A percentile compares a stretch with the other conserved stretches of the same genome.
Evolutionary conservation across 1,140 invertebrate genomes (phyloP).

Genomic region (Drosophila tristis): DNA sequence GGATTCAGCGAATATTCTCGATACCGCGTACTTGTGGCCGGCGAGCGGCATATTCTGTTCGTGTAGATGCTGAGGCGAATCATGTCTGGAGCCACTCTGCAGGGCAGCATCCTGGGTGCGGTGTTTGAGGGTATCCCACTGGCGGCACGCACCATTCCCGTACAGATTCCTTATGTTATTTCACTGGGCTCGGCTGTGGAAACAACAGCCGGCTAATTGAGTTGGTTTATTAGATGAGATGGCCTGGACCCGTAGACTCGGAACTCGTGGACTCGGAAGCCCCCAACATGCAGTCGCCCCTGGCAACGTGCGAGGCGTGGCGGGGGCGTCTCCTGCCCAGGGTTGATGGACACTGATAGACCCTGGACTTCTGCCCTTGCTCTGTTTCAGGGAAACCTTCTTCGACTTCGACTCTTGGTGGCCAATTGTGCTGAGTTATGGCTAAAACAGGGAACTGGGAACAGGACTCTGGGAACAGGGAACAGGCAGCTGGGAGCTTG

Average conservation of each 20-base stretch:
- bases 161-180: slow-evolving; percentile 18
- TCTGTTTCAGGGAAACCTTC: background rate
- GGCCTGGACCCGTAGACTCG: slow-evolving; percentile 1
- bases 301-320: slow-evolving; percentile 16
- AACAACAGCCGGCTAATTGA: slow-evolving; percentile 63
- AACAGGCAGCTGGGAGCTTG: no score
- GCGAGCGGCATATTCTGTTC: no score
- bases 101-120: no score
- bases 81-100: no score
- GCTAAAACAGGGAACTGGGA: slow-evolving; percentile 1
- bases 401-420: background rate
- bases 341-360: slow-evolving; percentile 34
- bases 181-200: slow-evolving; percentile 29
- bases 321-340: background rate
- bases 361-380: background rate
- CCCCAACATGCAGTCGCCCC: slow-evolving; percentile 23
- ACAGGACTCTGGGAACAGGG: no score
- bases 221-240: slow-evolving; percentile 76
- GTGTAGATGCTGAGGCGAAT: no score
- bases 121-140: no score
- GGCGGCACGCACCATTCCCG: no score
- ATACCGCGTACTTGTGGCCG: no score
- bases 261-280: slow-evolving; percentile 11
- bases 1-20: no score
- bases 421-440: slow-evolving; percentile 44